phyloP scores from a whole-genome alignment of 1,140 invertebrate genomes.

The Brachionus asplanchnoidis region DNA sequence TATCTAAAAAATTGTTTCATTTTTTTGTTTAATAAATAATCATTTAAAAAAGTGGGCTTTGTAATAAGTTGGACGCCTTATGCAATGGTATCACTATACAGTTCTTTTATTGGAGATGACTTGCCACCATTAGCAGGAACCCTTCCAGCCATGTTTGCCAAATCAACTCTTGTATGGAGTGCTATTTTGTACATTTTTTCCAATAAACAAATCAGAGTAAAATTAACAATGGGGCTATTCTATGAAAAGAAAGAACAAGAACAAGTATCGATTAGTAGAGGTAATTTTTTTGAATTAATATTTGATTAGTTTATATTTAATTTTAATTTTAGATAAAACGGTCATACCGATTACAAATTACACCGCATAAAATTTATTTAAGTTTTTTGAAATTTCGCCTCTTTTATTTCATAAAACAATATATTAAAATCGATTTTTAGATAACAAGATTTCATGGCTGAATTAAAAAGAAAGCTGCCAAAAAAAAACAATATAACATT shows the following conservation, averaged over 20 bases:
- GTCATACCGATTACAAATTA: not conserved
- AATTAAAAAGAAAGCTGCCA: not conserved
- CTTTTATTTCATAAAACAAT: not conserved
- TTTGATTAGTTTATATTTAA: not conserved
- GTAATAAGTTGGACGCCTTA: slow-evolving; percentile 39
- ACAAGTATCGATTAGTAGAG: slow-evolving; percentile 19
- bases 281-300: not conserved
- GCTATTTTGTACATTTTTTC: slow-evolving; percentile 40
- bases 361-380: not conserved
- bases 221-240: not conserved
- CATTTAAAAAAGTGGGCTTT: not conserved
- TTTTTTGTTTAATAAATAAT: no score
- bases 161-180: slow-evolving; percentile 37
- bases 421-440: not conserved
- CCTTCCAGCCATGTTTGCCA: slow-evolving; percentile 39
- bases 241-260: slow-evolving; percentile 14
- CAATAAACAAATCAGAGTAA: slow-evolving; percentile 36
- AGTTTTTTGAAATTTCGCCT: not conserved
- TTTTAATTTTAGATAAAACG: slow-evolving; percentile 18
- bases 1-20: no score
- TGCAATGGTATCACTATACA: slow-evolving; percentile 37
- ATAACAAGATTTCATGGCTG: not conserved
- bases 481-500: not conserved
- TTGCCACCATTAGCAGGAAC: slow-evolving; percentile 34
- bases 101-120: slow-evolving; percentile 17